Percentiles rank a stretch among this genome's conserved stretches.
Conservation (phyloP, 2,888 invertebrate species). For the Orchestes rusci region DNA sequence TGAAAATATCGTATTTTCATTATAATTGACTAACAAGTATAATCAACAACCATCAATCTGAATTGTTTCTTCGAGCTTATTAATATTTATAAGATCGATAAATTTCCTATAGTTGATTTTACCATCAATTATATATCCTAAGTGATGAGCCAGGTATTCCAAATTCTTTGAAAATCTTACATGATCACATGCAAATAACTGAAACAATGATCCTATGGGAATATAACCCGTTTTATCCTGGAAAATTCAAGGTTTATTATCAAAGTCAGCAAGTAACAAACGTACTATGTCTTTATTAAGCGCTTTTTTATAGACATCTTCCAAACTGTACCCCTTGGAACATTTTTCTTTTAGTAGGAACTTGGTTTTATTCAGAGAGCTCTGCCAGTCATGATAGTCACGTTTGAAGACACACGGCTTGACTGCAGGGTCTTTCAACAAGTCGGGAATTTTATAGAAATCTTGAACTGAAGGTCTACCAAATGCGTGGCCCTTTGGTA, state of each 20-base stretch:
- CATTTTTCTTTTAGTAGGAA: constrained; percentile 20
- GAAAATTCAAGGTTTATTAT: constrained; percentile 15
- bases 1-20: too few relatives aligned
- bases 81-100: constrained; percentile 44
- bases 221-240: constrained; percentile 46
- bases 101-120: constrained; percentile 48
- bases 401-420: constrained; percentile 37
- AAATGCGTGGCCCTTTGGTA: constrained; percentile 47
- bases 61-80: too few relatives aligned
- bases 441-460: constrained; percentile 45
- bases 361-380: constrained; percentile 23
- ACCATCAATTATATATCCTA: constrained; percentile 45
- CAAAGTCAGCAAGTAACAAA: not conserved
- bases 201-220: constrained; percentile 43
- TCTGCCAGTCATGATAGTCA: constrained; percentile 45
- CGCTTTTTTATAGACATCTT: constrained; percentile 31
- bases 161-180: constrained; percentile 47
- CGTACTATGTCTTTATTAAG: constrained; percentile 35
- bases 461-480: constrained; percentile 41
- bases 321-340: constrained; percentile 30
- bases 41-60: too few relatives aligned
- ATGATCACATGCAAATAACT: constrained; percentile 42
- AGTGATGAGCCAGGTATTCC: constrained; percentile 46
- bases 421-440: constrained; percentile 36
- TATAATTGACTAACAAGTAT: too few relatives aligned